These are phyloP conservation scores for Monochamus alternatus DNA, from an alignment of 2,888 invertebrate species.

Conservation along the genomic window DNA sequence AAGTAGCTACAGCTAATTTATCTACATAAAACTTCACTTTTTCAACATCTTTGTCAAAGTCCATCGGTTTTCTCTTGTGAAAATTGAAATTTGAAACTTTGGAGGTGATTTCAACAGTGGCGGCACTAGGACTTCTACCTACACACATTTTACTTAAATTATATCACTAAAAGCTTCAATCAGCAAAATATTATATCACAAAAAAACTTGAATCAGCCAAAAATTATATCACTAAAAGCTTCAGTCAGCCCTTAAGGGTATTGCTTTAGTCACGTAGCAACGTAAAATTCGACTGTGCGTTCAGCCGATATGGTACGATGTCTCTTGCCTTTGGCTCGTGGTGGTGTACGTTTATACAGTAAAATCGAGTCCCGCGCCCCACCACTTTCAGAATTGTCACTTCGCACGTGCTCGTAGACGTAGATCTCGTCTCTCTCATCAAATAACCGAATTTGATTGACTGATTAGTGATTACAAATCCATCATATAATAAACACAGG, in stretches of 20 bases:
- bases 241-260: constrained; percentile 16
- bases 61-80: background rate
- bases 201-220: constrained; percentile 7
- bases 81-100: constrained; percentile 1
- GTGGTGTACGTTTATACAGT: constrained; percentile 23
- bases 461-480: background rate
- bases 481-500: no score
- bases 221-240: constrained; percentile 1
- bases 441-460: background rate
- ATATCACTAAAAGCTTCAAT: constrained; percentile 4
- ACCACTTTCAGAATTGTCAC: background rate
- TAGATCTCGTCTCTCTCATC: background rate
- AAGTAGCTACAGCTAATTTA: constrained; percentile 61
- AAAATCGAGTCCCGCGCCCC: constrained; percentile 18
- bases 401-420: constrained; percentile 21
- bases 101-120: constrained; percentile 28
- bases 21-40: constrained; percentile 56
- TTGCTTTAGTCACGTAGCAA: constrained; percentile 22
- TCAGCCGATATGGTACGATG: constrained; percentile 18
- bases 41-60: constrained; percentile 11
- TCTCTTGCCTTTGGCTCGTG: constrained; percentile 11
- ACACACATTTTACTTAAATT: constrained; percentile 54
- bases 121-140: constrained; percentile 52
- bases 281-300: constrained; percentile 11
- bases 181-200: background rate